phyloP scores from a whole-genome alignment of 2,113 vertebrate genomes.

The Dissostichus mawsoni region DNA sequence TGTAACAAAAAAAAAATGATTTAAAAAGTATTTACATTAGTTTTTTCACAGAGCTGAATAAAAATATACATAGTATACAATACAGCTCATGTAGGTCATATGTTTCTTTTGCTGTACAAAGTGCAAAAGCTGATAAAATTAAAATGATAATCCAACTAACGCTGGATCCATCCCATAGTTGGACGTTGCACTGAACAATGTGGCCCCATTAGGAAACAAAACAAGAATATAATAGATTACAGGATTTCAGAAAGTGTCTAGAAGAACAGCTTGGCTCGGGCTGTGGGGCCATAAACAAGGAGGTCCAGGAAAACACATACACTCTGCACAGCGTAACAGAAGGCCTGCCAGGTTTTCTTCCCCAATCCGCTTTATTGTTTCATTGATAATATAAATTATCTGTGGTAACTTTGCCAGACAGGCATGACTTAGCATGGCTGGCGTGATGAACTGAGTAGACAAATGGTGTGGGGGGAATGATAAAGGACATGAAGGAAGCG shows the following conservation, averaged over 20 bases:
- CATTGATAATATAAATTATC: conserved; percentile 83
- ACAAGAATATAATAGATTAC: conserved; percentile 77
- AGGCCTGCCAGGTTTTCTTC: conserved; percentile 59
- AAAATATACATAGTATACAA: conserved; percentile 90
- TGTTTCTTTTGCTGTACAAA: conserved; percentile 85
- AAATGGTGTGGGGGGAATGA: conserved; percentile 38
- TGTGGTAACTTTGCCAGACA: conserved; percentile 81
- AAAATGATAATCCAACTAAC: conserved; percentile 71
- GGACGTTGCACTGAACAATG: conserved; percentile 64
- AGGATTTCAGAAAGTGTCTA: conserved; percentile 74
- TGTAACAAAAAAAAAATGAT: conserved; percentile 72
- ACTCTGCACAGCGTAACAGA: conserved; percentile 58
- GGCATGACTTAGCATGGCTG: conserved; percentile 73
- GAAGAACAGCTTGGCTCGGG: conserved; percentile 67
- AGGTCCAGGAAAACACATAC: conserved; percentile 61
- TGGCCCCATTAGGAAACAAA: conserved; percentile 76
- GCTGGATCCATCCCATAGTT: conserved; percentile 77
- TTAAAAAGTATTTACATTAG: conserved; percentile 80
- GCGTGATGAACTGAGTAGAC: conserved; percentile 56
- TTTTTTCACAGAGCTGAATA: conserved; percentile 83
- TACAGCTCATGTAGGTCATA: conserved; percentile 80
- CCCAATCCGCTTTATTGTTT: conserved; percentile 58
- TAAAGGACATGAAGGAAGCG: conserved; percentile 41
- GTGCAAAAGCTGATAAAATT: conserved; percentile 80
- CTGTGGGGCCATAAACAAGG: conserved; percentile 51